Conservation (phyloP, 2,888 invertebrate genomes). For the Heliconius ethilla region DNA sequence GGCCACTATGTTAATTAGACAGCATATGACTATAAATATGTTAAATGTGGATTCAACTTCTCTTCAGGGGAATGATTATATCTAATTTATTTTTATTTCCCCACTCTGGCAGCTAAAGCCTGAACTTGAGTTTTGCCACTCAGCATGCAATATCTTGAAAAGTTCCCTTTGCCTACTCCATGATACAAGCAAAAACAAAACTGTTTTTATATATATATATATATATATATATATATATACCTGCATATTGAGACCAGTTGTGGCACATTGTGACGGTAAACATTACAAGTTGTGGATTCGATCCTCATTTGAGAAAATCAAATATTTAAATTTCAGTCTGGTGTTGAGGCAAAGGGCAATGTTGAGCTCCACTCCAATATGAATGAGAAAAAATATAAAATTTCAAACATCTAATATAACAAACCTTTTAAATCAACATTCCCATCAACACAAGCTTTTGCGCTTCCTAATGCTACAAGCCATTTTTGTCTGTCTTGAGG, state of each 20-base stretch:
- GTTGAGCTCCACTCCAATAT: too few species aligned
- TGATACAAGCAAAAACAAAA: not conserved
- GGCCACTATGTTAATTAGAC: not conserved
- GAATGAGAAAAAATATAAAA: constrained; percentile 9
- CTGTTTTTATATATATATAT: not conserved
- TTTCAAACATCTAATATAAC: not conserved
- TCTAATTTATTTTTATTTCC: not conserved
- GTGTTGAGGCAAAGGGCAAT: too few species aligned
- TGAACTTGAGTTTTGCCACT: too few species aligned
- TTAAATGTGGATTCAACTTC: not conserved
- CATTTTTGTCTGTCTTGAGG: constrained; percentile 90
- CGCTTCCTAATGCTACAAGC: constrained; percentile 90
- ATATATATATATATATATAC: not conserved
- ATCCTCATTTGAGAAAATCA: too few species aligned
- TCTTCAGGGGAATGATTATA: not conserved
- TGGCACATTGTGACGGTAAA: too few species aligned
- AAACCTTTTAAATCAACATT: constrained; percentile 69
- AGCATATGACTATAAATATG: not conserved
- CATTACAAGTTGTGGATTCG: too few species aligned
- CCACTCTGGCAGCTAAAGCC: not conserved
- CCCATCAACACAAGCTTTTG: constrained; percentile 86
- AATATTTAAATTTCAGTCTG: too few species aligned
- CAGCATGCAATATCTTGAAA: too few species aligned
- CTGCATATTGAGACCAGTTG: not conserved
- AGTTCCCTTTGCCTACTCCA: too few species aligned